Evolutionary conservation across 2,113 vertebrate genomes (phyloP), one percentile per base, ranked within the genome.

Genomic region (Odontophorus gujanensis): DNA sequence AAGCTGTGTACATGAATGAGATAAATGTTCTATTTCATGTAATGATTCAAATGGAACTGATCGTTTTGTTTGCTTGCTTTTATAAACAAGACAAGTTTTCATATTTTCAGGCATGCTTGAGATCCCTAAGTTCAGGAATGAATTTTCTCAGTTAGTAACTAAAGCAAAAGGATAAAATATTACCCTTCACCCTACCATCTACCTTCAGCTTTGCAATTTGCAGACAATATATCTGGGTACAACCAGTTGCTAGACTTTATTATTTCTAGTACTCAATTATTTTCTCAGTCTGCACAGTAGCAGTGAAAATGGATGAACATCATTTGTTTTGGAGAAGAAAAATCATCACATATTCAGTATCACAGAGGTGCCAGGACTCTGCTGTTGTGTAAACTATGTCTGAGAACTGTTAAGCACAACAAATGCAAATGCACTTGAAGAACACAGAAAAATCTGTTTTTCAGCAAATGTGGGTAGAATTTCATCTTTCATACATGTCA

Each of bases 1-100:
- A 0, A 0, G 5, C 13, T 65, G 15, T 17, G 9, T 58, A 10
- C 40, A 24, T 61, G 17, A 80, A 67, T 1, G 2, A 75, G 22
- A 28, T 7, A 55, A 5, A 19, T 58, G 5, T 34, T 74, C 81
- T 40, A 40, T 8, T 15, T 57, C 53, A n/a, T 71, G 18, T 7
- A 85, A 32, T 2, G 24, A 30, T 69, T 86, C 24, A 65, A 13
- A 25, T 40, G 47, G 51, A 84, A 73, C 7, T 9, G 4, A 36
- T 34, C 82, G 34, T 28, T 81, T 28, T 57, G 1, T 67, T 85
- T 74, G 5, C 4, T 34, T 67, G 9, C 0, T 43, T 79, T 76
- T 69, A 48, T 12, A 21, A 47, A 40, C 30, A 75, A 42, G 81
- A 1, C 2, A 4, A 62, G 19, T 9, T 53, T 78, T 86, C 65